These are phyloP conservation scores for Hephaestus fuliginosus DNA, from an alignment of 2,797 vertebrate genomes.

Conservation along the genomic window DNA sequence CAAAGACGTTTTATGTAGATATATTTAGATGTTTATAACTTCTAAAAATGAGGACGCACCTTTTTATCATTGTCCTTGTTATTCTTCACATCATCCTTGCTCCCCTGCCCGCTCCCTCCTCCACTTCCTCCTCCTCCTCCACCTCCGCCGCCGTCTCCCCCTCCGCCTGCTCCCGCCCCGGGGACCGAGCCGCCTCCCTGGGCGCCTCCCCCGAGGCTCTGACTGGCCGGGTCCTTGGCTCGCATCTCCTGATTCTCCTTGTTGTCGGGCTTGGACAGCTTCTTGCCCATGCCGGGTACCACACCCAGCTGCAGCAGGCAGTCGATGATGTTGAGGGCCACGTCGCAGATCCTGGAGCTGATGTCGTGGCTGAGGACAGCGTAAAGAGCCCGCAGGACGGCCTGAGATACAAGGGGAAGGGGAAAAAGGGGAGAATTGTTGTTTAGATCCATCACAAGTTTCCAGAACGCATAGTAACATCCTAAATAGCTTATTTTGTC, in stretches of 20 bases:
- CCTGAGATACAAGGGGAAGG: slow-evolving; percentile 78
- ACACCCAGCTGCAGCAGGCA: slow-evolving; percentile 96
- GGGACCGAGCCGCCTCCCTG: slow-evolving; percentile 84
- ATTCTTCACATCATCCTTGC: slow-evolving; percentile 93
- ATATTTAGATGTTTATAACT: neutral
- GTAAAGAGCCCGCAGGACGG: slow-evolving; percentile 94
- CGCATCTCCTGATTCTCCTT: slow-evolving; percentile 94
- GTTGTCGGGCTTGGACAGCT: slow-evolving; percentile 92
- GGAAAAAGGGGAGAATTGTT: neutral
- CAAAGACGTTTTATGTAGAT: too few species aligned
- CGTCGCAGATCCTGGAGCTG: slow-evolving; percentile 97
- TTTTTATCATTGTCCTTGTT: slow-evolving; percentile 91
- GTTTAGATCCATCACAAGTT: neutral
- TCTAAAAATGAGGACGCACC: slow-evolving; percentile 77
- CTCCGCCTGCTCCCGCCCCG: slow-evolving; percentile 83
- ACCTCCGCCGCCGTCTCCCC: slow-evolving; percentile 85
- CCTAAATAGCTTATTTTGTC: too few species aligned
- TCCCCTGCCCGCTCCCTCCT: slow-evolving; percentile 88
- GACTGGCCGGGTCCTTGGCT: slow-evolving; percentile 88
- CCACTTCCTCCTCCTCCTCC: slow-evolving; percentile 87
- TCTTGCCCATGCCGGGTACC: slow-evolving; percentile 93
- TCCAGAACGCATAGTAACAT: neutral
- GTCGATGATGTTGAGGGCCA: slow-evolving; percentile 96
- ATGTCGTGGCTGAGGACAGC: slow-evolving; percentile 97
- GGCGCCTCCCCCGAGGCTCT: slow-evolving; percentile 84